Percentiles rank a stretch among this genome's conserved stretches.
phyloP scores from a whole-genome alignment of 2,888 invertebrate species.

The Tachystola acroxantha region DNA sequence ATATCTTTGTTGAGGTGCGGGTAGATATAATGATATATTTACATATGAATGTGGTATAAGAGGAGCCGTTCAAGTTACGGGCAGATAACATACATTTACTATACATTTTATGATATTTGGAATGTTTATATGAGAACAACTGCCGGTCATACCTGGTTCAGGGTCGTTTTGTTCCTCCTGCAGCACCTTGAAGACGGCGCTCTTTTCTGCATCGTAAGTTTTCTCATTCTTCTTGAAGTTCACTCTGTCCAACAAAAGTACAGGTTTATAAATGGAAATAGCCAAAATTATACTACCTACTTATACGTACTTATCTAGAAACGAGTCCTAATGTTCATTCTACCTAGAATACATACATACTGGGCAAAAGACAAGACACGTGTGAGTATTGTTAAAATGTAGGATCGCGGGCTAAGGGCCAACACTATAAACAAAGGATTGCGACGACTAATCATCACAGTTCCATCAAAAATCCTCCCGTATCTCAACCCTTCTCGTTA shows the following conservation, averaged over 20 bases:
- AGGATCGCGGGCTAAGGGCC: neutral
- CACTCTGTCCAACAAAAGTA: slow-evolving; percentile 79
- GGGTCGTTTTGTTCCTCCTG: slow-evolving; percentile 92
- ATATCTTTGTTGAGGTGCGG: neutral
- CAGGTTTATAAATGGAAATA: slow-evolving; percentile 3
- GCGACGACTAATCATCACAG: too few relatives aligned
- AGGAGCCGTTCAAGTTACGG: slow-evolving; percentile 2
- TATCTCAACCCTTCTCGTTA: too few relatives aligned
- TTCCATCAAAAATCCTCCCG: too few relatives aligned
- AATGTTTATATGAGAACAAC: neutral
- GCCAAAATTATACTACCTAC: slow-evolving; percentile 3
- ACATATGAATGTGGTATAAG: slow-evolving; percentile 8
- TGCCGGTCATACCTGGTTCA: slow-evolving; percentile 81
- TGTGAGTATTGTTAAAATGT: slow-evolving; percentile 16
- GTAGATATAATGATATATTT: slow-evolving; percentile 9
- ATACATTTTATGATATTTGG: neutral
- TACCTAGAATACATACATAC: neutral
- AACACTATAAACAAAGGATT: neutral
- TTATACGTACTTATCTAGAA: neutral
- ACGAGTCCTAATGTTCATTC: neutral
- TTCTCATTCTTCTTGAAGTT: slow-evolving; percentile 98
- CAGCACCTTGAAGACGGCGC: slow-evolving; percentile 93
- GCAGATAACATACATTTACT: neutral
- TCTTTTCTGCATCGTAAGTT: slow-evolving; percentile 90
- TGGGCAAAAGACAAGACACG: neutral